These are phyloP conservation scores for Oriolus oriolus DNA, from an alignment of 2,113 vertebrate genomes.

Conservation along the genomic window DNA sequence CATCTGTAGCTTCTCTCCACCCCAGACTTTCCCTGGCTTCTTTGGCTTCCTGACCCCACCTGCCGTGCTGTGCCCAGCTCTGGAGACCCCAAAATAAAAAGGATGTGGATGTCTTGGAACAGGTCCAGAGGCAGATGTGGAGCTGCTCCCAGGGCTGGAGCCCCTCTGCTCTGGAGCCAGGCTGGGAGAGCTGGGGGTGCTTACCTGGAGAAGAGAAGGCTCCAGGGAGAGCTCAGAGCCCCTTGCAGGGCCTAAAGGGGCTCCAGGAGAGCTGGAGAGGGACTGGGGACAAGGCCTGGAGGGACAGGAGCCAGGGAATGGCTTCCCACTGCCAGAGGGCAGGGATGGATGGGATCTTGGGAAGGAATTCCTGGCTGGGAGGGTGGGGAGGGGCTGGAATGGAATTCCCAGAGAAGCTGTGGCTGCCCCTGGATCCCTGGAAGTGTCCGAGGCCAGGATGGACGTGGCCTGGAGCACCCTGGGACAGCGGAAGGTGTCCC, in stretches of 20 bases:
- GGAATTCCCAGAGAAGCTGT: not conserved
- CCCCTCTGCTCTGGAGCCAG: not conserved
- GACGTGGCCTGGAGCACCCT: rapidly evolving
- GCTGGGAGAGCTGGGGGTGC: rapidly evolving
- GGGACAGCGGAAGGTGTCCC: rapidly evolving
- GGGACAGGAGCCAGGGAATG: not conserved
- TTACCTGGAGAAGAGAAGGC: not conserved
- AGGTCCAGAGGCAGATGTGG: not conserved
- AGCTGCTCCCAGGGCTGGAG: not conserved
- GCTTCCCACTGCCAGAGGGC: not conserved
- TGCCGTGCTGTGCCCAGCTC: not conserved
- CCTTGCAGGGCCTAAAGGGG: rapidly evolving
- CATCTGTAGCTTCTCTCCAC: not conserved
- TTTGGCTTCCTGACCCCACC: not conserved
- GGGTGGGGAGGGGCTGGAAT: not conserved
- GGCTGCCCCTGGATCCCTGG: not conserved
- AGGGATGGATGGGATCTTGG: rapidly evolving
- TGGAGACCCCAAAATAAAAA: not conserved
- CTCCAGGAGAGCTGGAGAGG: not conserved
- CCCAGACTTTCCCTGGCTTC: not conserved
- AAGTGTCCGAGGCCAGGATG: rapidly evolving
- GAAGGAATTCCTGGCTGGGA: not conserved
- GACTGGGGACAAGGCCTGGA: rapidly evolving
- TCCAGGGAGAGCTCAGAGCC: not conserved
- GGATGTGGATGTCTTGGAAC: not conserved